phyloP scores from a whole-genome alignment of 2,888 invertebrate genomes.

The Galeopsomyia nigrocyanea region DNA sequence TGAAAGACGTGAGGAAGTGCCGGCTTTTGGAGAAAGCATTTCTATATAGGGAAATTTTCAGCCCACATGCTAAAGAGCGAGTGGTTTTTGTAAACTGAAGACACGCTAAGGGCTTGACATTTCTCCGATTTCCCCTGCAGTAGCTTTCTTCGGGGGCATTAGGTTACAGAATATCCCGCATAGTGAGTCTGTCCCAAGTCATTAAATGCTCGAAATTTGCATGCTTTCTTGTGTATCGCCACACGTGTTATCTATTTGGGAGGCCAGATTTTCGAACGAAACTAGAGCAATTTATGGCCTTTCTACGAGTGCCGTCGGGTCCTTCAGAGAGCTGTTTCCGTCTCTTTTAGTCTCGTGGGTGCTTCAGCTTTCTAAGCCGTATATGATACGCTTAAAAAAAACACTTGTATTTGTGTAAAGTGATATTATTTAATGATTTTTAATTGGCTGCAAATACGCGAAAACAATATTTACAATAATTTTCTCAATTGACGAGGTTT shows the following conservation, averaged over 20 bases:
- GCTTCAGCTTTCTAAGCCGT: background rate
- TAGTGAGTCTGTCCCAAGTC: background rate
- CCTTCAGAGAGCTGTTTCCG: constrained; percentile 35
- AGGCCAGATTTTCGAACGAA: constrained; percentile 57
- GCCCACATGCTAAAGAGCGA: constrained; percentile 19
- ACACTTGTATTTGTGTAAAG: too few relatives aligned
- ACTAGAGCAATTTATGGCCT: constrained; percentile 66
- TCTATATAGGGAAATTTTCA: constrained; percentile 21
- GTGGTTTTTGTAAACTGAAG: constrained; percentile 28
- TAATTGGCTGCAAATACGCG: too few relatives aligned
- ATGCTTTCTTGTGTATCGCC: constrained; percentile 51
- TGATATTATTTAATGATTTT: too few relatives aligned
- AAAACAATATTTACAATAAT: too few relatives aligned
- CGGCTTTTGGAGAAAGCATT: constrained; percentile 19
- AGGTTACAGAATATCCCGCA: constrained; percentile 38
- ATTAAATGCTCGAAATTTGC: constrained; percentile 54
- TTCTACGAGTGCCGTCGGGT: constrained; percentile 49
- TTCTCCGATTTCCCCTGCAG: constrained; percentile 41
- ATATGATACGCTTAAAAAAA: too few relatives aligned
- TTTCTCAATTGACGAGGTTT: too few relatives aligned
- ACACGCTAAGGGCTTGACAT: constrained; percentile 21
- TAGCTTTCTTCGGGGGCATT: constrained; percentile 33
- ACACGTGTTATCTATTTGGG: constrained; percentile 57
- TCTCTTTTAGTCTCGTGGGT: background rate
- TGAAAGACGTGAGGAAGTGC: background rate